These are phyloP conservation scores for Caenorhabditis briggsae DNA, from an alignment of 1,140 invertebrate species.

Conservation along the genomic window DNA sequence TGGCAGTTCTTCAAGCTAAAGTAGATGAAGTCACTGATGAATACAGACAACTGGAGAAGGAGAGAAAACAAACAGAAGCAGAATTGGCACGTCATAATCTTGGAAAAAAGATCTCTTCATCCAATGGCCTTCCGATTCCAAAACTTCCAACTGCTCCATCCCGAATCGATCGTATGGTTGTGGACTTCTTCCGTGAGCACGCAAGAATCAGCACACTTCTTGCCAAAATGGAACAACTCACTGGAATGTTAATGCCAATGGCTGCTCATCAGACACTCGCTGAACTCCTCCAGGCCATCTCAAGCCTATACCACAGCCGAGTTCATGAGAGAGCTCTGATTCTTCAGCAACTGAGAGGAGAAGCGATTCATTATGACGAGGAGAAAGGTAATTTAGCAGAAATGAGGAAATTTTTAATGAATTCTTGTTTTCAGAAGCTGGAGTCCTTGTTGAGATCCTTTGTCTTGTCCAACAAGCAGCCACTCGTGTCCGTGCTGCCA, in stretches of 20 bases:
- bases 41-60: constrained; percentile 86
- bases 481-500: constrained; percentile 72
- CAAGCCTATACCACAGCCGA: constrained; percentile 73
- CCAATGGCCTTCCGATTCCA: constrained; percentile 87
- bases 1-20: constrained; percentile 37
- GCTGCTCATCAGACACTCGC: constrained; percentile 69
- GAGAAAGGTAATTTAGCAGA: constrained; percentile 70
- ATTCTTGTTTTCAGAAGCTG: constrained; percentile 71
- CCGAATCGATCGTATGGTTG: constrained; percentile 86
- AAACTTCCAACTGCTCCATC: constrained; percentile 86
- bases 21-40: constrained; percentile 80
- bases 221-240: constrained; percentile 76
- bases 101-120: constrained; percentile 86
- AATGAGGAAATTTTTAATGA: neutral
- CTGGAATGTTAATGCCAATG: constrained; percentile 65
- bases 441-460: constrained; percentile 70
- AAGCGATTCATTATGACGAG: constrained; percentile 73
- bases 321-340: constrained; percentile 72
- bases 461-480: constrained; percentile 69
- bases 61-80: constrained; percentile 88
- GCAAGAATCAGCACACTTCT: constrained; percentile 81
- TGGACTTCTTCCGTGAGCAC: constrained; percentile 87
- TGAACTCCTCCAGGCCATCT: constrained; percentile 73
- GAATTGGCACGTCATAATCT: constrained; percentile 86
- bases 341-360: constrained; percentile 74